A percentile compares a stretch with the other conserved stretches of the same genome.
Conservation (phyloP, 2,888 invertebrate species). For the Choreutis nemorana region DNA sequence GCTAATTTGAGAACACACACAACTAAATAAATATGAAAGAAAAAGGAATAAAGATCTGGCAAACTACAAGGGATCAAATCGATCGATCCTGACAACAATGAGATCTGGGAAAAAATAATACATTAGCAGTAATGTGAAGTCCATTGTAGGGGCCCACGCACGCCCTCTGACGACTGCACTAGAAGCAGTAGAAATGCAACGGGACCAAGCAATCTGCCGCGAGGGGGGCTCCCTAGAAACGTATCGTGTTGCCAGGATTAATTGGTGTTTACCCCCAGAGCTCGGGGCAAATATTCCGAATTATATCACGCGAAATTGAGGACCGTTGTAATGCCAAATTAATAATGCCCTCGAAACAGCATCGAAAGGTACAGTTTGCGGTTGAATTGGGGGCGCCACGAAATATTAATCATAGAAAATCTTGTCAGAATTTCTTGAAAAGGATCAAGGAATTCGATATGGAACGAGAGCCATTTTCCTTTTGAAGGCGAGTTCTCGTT, state of each 20-base stretch:
- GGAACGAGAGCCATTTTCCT: too few relatives aligned
- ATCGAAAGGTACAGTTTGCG: slow-evolving; percentile 23
- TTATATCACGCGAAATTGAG: slow-evolving; percentile 54
- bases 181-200: slow-evolving; percentile 59
- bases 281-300: slow-evolving; percentile 39
- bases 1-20: too few relatives aligned
- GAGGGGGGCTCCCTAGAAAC: slow-evolving; percentile 25
- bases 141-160: slow-evolving; percentile 21
- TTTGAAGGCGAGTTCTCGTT: too few relatives aligned
- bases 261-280: slow-evolving; percentile 53
- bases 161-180: slow-evolving; percentile 37
- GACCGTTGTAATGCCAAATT: slow-evolving; percentile 47
- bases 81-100: slow-evolving; percentile 37
- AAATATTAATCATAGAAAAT: slow-evolving; percentile 7
- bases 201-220: slow-evolving; percentile 53
- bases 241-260: slow-evolving; percentile 61
- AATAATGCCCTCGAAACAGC: slow-evolving; percentile 30
- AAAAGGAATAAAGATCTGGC: too few relatives aligned
- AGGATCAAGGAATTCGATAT: too few relatives aligned
- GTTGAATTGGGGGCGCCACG: slow-evolving; percentile 11
- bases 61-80: too few relatives aligned
- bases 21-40: too few relatives aligned
- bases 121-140: slow-evolving; percentile 33
- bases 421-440: slow-evolving; percentile 6
- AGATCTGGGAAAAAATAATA: slow-evolving; percentile 33